Evolutionary conservation across 2,113 vertebrate species (phyloP).

Genomic region (Oplegnathus fasciatus): DNA sequence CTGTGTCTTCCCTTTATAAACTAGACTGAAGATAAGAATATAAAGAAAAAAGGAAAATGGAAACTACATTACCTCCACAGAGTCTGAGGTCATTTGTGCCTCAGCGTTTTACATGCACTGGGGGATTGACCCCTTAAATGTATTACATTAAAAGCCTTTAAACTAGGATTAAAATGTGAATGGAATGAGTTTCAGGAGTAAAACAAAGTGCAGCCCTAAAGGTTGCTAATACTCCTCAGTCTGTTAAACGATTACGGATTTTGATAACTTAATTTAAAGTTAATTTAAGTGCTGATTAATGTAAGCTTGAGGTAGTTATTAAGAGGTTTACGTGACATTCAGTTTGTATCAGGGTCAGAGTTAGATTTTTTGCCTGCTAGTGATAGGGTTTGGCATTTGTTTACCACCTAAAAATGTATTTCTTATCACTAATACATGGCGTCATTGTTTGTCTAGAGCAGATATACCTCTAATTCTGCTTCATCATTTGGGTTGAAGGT

Average conservation of each 20-base stretch:
- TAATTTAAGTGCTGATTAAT: neutral
- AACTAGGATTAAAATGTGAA: neutral
- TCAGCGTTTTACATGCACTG: neutral
- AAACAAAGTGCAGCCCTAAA: neutral
- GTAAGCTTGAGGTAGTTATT: neutral
- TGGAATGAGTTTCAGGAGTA: neutral
- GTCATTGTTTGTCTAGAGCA: neutral
- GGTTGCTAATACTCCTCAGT: neutral
- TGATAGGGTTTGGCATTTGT: neutral
- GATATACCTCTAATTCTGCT: neutral
- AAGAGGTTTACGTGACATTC: neutral
- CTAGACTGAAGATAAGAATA: neutral
- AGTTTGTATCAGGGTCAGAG: neutral
- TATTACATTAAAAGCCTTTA: neutral
- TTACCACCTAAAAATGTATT: neutral
- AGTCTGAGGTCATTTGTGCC: neutral
- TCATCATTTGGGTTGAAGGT: neutral
- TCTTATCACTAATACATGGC: neutral
- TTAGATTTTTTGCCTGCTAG: neutral
- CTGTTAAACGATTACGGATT: neutral
- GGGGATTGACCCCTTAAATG: neutral
- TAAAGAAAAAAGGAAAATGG: neutral
- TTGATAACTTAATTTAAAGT: neutral
- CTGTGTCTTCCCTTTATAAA: neutral
- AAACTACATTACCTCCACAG: neutral